Percentiles rank a stretch among this genome's conserved stretches.
phyloP scores from a whole-genome alignment of 2,797 vertebrate species.

The Hippocampus kuda region DNA sequence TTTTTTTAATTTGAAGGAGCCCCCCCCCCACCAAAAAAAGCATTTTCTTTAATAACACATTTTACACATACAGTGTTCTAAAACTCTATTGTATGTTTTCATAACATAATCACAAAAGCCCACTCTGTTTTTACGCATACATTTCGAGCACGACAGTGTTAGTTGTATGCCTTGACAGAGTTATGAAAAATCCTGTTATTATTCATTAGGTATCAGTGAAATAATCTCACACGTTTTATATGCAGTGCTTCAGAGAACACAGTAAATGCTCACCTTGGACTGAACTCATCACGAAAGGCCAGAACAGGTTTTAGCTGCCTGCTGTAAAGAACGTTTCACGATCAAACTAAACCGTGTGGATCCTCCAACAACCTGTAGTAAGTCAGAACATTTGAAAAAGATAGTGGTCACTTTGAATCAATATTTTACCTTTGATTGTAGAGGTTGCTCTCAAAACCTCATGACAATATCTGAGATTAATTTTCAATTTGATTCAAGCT shows the following conservation, averaged over 20 bases:
- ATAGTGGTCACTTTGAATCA: neutral
- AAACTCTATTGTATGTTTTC: neutral
- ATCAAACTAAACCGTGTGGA: constrained; percentile 1
- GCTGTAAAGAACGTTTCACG: neutral
- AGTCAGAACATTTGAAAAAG: constrained; percentile 2
- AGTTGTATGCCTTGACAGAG: neutral
- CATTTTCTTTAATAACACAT: neutral
- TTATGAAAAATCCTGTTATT: neutral
- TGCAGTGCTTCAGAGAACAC: neutral
- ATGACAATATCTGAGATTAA: neutral
- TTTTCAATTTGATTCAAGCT: neutral
- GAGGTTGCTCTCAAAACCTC: neutral
- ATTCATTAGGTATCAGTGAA: neutral
- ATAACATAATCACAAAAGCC: neutral
- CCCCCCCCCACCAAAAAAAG: too few species aligned
- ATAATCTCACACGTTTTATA: neutral
- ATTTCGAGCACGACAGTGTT: too few species aligned
- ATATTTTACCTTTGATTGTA: neutral
- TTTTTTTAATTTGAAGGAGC: too few species aligned
- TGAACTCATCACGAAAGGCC: constrained; percentile 6
- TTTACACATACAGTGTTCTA: neutral
- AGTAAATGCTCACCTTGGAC: neutral
- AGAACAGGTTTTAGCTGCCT: constrained; percentile 3
- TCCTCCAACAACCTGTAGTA: neutral
- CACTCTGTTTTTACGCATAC: neutral